Conservation (phyloP, 1,140 invertebrate species). For the Schlechtendalia chinensis region DNA sequence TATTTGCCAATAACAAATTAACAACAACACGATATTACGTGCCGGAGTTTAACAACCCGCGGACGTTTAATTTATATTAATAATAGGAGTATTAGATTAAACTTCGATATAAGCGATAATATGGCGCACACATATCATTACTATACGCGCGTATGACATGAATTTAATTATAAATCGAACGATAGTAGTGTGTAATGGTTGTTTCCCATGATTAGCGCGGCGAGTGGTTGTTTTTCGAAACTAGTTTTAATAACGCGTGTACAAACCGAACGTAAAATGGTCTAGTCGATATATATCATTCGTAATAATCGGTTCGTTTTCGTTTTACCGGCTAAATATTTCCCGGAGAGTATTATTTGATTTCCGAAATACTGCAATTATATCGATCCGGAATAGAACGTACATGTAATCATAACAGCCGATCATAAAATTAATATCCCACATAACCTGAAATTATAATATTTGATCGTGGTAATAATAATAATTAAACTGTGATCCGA, state of each 20-base stretch:
- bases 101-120: not conserved
- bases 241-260: not conserved
- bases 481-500: too few relatives aligned
- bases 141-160: not conserved
- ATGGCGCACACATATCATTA: conserved; percentile 10
- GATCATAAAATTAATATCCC: too few relatives aligned
- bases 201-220: conserved; percentile 25
- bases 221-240: conserved; percentile 22
- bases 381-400: not conserved
- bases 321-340: not conserved
- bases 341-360: too few relatives aligned
- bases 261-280: conserved; percentile 6
- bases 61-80: not conserved
- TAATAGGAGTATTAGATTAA: conserved; percentile 31
- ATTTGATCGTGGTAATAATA: not conserved
- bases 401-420: too few relatives aligned
- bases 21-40: not conserved
- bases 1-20: not conserved
- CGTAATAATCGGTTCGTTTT: conserved; percentile 22
- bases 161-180: conserved; percentile 27
- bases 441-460: not conserved
- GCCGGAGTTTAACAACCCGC: conserved; percentile 7
- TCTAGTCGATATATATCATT: too few relatives aligned
- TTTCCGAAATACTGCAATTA: conserved; percentile 23
- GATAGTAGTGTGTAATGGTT: not conserved